Evolutionary conservation across 2,797 vertebrate genomes (phyloP).

Genomic region (Falco peregrinus): DNA sequence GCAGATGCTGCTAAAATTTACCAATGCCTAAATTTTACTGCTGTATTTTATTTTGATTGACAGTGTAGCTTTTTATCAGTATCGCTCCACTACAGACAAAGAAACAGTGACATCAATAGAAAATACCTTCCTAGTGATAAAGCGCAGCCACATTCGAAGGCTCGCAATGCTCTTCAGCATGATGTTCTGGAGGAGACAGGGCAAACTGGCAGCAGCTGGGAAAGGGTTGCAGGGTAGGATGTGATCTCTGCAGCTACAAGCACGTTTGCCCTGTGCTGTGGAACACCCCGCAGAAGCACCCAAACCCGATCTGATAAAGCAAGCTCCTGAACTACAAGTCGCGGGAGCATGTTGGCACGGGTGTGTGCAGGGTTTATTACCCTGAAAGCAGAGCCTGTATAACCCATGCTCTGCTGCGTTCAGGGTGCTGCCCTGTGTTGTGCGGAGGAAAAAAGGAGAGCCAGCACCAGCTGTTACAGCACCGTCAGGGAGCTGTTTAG

Average conservation of each 20-base stretch:
- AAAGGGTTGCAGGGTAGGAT: not conserved
- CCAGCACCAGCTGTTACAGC: not conserved
- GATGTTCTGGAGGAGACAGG: not conserved
- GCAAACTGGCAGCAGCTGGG: not conserved
- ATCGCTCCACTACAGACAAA: not conserved
- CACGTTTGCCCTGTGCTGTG: not conserved
- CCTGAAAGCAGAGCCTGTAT: not conserved
- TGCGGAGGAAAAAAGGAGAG: not conserved
- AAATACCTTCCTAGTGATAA: not conserved
- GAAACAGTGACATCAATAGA: not conserved
- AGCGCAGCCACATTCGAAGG: not conserved
- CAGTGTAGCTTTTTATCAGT: not conserved
- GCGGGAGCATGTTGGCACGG: not conserved
- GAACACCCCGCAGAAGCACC: not conserved
- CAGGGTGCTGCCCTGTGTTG: not conserved
- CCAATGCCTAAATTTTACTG: not conserved
- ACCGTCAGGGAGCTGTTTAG: not conserved
- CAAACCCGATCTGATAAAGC: not conserved
- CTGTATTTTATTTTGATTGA: not conserved
- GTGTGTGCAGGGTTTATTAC: not conserved
- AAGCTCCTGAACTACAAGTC: not conserved
- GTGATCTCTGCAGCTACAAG: not conserved
- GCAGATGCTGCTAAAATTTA: not conserved
- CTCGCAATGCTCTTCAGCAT: not conserved
- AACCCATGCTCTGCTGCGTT: not conserved